Percentiles rank a stretch among this genome's conserved stretches.
Conservation (phyloP, 2,888 invertebrate genomes). For the Orthosia gracilis region DNA sequence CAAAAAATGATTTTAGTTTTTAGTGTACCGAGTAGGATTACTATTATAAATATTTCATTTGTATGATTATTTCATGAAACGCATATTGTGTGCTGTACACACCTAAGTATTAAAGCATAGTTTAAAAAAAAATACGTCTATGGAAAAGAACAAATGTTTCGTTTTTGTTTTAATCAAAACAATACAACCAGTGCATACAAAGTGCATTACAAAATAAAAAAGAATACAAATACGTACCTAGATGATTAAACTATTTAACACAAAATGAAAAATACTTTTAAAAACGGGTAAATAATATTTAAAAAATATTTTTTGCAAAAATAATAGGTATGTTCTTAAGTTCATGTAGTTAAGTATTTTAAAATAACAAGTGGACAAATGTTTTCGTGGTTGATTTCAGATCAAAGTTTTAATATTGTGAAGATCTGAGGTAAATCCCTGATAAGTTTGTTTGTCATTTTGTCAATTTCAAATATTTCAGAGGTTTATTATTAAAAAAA, state of each 20-base stretch:
- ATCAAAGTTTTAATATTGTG: constrained; percentile 63
- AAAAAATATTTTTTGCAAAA: constrained; percentile 66
- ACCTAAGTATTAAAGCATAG: too few relatives aligned
- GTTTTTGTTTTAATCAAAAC: background rate
- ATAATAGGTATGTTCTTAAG: constrained; percentile 62
- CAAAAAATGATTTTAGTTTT: constrained; percentile 56
- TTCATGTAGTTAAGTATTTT: constrained; percentile 47
- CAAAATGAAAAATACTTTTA: constrained; percentile 15
- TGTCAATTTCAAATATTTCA: constrained; percentile 67
- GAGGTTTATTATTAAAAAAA: constrained; percentile 67
- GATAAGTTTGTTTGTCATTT: constrained; percentile 57
- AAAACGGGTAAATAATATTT: constrained; percentile 35
- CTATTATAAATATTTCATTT: background rate
- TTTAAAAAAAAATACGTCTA: background rate
- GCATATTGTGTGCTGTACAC: background rate
- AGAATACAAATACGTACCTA: constrained; percentile 21
- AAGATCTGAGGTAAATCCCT: constrained; percentile 53
- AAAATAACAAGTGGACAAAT: constrained; percentile 56
- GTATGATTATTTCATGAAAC: constrained; percentile 3
- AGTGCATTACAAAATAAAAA: constrained; percentile 54
- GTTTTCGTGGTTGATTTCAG: constrained; percentile 56
- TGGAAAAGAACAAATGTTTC: background rate
- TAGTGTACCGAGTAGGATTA: background rate
- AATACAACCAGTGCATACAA: constrained; percentile 40
- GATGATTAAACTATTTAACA: constrained; percentile 37